phyloP scores from a whole-genome alignment of 2,888 invertebrate genomes.

The Chydorus sphaericus region DNA sequence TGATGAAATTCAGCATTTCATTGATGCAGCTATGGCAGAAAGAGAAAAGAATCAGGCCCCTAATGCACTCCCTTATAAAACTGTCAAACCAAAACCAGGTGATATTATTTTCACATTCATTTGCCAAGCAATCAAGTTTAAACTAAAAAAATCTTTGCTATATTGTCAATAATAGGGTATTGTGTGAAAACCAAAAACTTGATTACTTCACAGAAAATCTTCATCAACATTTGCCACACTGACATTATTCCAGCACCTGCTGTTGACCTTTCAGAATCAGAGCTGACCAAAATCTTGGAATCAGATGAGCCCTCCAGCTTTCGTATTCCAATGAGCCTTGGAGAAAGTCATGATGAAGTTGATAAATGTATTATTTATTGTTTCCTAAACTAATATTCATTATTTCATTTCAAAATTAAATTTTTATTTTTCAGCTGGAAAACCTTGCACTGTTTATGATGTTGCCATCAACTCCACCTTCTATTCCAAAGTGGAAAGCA shows the following conservation, averaged over 20 bases:
- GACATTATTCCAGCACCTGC: constrained; percentile 56
- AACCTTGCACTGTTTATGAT: constrained; percentile 60
- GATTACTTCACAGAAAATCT: constrained; percentile 50
- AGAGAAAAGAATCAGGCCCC: constrained; percentile 27
- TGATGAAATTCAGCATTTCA: constrained; percentile 38
- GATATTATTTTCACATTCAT: constrained; percentile 21
- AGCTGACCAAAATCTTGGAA: constrained; percentile 47
- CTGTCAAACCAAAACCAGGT: constrained; percentile 55
- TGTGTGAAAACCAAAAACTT: constrained; percentile 49
- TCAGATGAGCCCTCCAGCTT: constrained; percentile 54
- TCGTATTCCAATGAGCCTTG: constrained; percentile 80
- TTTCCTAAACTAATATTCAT: background rate
- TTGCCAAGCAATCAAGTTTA: too few relatives aligned
- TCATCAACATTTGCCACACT: constrained; percentile 72
- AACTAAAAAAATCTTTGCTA: too few relatives aligned
- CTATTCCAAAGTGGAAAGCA: constrained; percentile 54
- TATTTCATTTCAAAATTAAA: background rate
- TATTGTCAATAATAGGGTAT: too few relatives aligned
- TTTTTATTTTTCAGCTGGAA: constrained; percentile 36
- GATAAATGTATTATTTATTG: constrained; percentile 44
- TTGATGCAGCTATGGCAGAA: constrained; percentile 4
- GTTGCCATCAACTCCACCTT: constrained; percentile 67
- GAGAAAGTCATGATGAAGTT: constrained; percentile 55
- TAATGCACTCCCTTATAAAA: constrained; percentile 37
- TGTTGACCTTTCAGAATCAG: constrained; percentile 46